Evolutionary conservation across 2,113 vertebrate genomes (phyloP), one percentile per base, ranked within the genome.

Genomic region (Apus apus): DNA sequence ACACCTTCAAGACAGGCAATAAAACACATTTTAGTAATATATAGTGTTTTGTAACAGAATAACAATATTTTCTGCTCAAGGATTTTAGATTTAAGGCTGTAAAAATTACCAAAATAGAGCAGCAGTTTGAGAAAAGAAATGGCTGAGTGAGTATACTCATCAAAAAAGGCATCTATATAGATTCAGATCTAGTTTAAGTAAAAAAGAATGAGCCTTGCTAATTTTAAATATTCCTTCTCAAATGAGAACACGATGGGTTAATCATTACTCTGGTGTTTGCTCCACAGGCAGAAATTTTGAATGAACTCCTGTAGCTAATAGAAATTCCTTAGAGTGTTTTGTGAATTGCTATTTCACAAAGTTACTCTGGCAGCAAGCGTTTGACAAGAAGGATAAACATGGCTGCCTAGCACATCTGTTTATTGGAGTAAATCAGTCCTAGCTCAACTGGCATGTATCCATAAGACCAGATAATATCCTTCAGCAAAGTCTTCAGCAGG

Each of bases 311-410:
- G 82, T 85, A 96, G 93, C 90, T 97, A 91, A 95, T 86, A 96
- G 85, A 85, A 96, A 96, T 93, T 96, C 96, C 94, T 95, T 60
- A 29, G 91, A 94, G 93, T 97, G 89, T 86, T 96, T 95, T 81
- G 79, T 94, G 94, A 96, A 87, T 90, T 96, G 95, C 92, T 86
- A 56, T 88, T 96, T 93, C 88, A 90, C 82, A 94, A 97, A 94
- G 94, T 96, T 90, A 67, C 92, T 88, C 83, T 96, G 93, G 92
- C 94, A 95, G 95, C 64, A 77, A 91, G 75, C 8, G 1, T 94
- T 96, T 95, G 96, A 97, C 95, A 93, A 93, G 94, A 92, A 94
- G 82, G 92, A 97, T 96, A 96, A 96, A 97, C 93, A 88, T 95
- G 94, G 93, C 91, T 94, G 90, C 94, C 96, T 86, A 80, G 76